Percentiles rank a stretch among this genome's conserved stretches.
These are phyloP conservation scores for Dicyrtoma fusca DNA, from an alignment of 2,888 invertebrate genomes.

Conservation along the genomic window DNA sequence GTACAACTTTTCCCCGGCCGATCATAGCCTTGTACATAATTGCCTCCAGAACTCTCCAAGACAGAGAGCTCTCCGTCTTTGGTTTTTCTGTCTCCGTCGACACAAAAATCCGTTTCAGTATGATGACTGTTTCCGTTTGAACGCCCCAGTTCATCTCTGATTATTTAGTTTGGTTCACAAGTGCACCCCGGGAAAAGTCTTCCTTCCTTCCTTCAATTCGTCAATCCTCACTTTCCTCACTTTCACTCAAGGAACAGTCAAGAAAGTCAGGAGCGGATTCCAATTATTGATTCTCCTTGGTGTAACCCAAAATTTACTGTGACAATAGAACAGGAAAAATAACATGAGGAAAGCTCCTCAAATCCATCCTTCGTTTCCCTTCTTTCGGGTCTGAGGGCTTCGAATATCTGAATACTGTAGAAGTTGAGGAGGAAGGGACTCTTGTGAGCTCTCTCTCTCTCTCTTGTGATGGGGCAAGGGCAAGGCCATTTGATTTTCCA, in stretches of 20 bases:
- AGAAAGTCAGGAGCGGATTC: constrained; percentile 5
- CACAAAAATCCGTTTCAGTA: too few species aligned
- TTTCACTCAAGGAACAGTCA: constrained; percentile 13
- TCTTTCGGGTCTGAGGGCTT: neutral
- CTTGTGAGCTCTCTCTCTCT: neutral
- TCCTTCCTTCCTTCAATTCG: constrained; percentile 13
- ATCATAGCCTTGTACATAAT: constrained; percentile 31
- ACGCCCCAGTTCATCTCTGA: too few species aligned
- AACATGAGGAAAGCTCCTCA: neutral
- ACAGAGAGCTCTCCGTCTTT: too few species aligned
- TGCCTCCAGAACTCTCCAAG: constrained; percentile 7
- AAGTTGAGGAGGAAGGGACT: neutral
- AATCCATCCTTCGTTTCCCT: neutral
- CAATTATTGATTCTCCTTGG: constrained; percentile 19
- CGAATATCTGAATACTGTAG: neutral
- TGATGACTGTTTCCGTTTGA: too few species aligned
- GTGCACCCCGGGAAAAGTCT: too few species aligned
- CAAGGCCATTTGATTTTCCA: constrained; percentile 28
- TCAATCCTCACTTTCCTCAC: neutral
- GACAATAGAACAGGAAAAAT: neutral
- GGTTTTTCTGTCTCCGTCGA: too few species aligned
- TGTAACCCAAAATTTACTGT: neutral
- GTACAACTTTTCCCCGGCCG: constrained; percentile 20
- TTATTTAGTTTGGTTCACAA: too few species aligned
- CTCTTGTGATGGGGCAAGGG: constrained; percentile 38